Conservation (phyloP, 2,797 vertebrate genomes). For the Lepidocolaptes lacrymiger region DNA sequence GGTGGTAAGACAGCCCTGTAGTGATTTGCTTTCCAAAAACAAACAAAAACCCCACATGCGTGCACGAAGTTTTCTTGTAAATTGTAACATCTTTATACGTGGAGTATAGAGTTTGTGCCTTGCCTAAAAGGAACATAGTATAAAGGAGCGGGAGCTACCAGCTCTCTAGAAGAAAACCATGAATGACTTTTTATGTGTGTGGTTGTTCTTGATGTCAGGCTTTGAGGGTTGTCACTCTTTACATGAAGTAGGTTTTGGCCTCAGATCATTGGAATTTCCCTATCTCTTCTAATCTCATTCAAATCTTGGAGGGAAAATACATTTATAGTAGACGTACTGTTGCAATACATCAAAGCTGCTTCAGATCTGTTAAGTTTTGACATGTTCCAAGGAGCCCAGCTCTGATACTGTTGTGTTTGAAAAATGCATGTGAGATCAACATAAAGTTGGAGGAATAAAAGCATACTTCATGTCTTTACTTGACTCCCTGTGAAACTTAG, state of each 20-base stretch:
- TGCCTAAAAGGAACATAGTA: background rate
- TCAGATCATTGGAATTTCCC: background rate
- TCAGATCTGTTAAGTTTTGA: background rate
- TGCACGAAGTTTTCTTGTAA: background rate
- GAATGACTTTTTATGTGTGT: background rate
- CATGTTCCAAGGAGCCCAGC: background rate
- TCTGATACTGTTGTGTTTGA: background rate
- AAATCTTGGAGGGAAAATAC: background rate
- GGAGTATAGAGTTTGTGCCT: background rate
- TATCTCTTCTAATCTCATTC: background rate
- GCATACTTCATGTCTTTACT: background rate
- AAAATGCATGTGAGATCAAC: background rate
- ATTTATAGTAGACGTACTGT: background rate
- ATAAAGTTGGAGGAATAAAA: background rate
- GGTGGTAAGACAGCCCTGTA: rapidly evolving
- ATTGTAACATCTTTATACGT: background rate
- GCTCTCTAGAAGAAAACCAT: background rate
- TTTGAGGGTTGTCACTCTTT: background rate
- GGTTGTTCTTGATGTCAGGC: background rate
- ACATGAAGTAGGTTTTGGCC: background rate
- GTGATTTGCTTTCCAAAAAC: background rate
- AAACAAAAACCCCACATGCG: too few relatives aligned
- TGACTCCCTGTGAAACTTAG: background rate
- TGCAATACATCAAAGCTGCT: background rate
- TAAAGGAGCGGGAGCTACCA: background rate